These are phyloP conservation scores for Cydia strobilella DNA, from an alignment of 1,140 invertebrate species.

Conservation along the genomic window DNA sequence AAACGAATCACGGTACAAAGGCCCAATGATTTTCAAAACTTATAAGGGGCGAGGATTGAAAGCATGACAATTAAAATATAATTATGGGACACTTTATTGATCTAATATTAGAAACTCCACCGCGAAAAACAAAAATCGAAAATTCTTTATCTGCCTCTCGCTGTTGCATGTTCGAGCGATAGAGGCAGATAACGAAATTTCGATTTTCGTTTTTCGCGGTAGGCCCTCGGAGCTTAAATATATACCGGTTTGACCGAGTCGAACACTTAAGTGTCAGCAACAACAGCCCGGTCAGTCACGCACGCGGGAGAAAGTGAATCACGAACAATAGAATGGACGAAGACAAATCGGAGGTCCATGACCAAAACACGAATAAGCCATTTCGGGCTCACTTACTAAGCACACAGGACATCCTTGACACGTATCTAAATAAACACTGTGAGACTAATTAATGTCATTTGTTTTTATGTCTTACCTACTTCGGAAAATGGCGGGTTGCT, in stretches of 20 bases:
- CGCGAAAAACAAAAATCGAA: no score
- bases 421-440: conserved; percentile 21
- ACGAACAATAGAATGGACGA: conserved; percentile 42
- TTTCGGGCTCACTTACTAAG: conserved; percentile 39
- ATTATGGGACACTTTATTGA: no score
- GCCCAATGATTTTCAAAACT: no score
- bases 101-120: no score
- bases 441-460: conserved; percentile 15
- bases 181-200: no score
- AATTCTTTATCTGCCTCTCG: no score
- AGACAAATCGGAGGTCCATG: conserved; percentile 43
- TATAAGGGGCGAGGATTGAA: no score
- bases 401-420: conserved; percentile 39
- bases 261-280: neutral
- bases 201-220: no score
- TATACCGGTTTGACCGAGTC: neutral
- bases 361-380: conserved; percentile 47
- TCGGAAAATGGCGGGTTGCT: neutral
- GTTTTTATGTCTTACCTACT: conserved; percentile 25
- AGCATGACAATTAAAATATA: no score
- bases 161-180: no score
- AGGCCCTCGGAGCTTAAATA: neutral
- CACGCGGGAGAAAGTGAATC: conserved; percentile 50
- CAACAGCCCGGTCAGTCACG: conserved; percentile 42
- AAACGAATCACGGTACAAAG: no score